Conservation (phyloP, 2,113 vertebrate species). For the Taurulus bubalis region DNA sequence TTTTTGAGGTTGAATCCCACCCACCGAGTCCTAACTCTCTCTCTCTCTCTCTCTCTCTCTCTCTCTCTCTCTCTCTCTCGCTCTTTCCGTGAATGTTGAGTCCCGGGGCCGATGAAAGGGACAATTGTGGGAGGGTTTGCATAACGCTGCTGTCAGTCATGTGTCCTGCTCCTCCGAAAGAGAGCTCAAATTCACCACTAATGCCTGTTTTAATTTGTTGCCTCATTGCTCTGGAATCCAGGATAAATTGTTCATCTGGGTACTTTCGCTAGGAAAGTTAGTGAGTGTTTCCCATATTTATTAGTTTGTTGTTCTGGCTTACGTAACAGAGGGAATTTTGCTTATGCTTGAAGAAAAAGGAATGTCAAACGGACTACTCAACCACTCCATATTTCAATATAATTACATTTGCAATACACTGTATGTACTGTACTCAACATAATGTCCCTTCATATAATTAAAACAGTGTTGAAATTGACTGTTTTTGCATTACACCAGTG, state of each 20-base stretch:
- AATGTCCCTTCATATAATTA: slow-evolving; percentile 2
- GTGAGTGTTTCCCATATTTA: slow-evolving; percentile 40
- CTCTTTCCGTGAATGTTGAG: slow-evolving; percentile 50
- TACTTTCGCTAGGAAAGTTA: slow-evolving; percentile 37
- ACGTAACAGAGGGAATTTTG: slow-evolving; percentile 17
- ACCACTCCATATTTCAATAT: slow-evolving; percentile 7
- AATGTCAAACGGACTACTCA: slow-evolving; percentile 3
- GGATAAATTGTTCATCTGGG: slow-evolving; percentile 54
- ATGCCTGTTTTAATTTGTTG: slow-evolving; percentile 76
- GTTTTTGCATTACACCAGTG: background rate
- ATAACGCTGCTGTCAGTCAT: slow-evolving; percentile 74
- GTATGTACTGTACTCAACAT: background rate
- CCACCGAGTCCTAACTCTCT: slow-evolving; percentile 44
- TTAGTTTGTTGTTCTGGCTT: slow-evolving; percentile 49
- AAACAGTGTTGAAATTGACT: slow-evolving; percentile 14
- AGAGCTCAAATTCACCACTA: slow-evolving; percentile 70
- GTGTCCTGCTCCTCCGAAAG: slow-evolving; percentile 65
- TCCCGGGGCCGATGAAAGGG: slow-evolving; percentile 69
- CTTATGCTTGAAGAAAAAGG: slow-evolving; percentile 23
- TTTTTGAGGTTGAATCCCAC: slow-evolving; percentile 50
- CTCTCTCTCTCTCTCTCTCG: slow-evolving; percentile 6
- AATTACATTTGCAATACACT: slow-evolving; percentile 22
- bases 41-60: slow-evolving; percentile 43
- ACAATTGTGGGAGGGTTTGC: slow-evolving; percentile 74
- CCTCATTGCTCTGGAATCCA: slow-evolving; percentile 76